Evolutionary conservation across 2,113 vertebrate genomes (phyloP).

Genomic region (Tretioscincus oriximinensis): DNA sequence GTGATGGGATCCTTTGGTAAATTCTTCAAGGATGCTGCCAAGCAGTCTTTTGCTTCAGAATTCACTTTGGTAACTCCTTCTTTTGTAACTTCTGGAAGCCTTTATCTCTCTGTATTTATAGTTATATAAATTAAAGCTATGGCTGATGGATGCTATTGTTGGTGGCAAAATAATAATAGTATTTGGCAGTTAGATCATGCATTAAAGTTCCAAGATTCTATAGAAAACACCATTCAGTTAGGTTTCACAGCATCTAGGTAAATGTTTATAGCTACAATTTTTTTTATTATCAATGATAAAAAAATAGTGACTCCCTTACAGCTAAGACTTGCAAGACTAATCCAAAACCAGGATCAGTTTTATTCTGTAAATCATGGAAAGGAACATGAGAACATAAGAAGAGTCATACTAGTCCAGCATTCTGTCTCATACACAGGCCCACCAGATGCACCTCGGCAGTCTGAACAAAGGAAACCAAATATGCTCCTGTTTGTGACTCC

Average conservation of each 20-base stretch:
- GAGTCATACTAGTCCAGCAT: too few species aligned
- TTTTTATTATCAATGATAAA: not conserved
- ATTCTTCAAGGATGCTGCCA: conserved; percentile 14
- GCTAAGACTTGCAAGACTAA: not conserved
- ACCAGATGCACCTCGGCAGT: too few species aligned
- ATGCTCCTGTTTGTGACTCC: too few species aligned
- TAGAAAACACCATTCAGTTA: conserved; percentile 33
- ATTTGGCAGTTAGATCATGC: conserved; percentile 21
- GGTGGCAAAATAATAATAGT: conserved; percentile 37
- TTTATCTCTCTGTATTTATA: conserved; percentile 58
- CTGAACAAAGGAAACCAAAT: too few species aligned
- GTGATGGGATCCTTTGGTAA: conserved; percentile 28
- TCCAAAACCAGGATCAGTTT: not conserved
- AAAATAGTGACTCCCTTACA: conserved; percentile 3
- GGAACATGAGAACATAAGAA: too few species aligned
- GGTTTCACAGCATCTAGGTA: conserved; percentile 38
- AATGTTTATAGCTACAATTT: conserved; percentile 31
- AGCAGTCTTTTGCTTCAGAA: conserved; percentile 18
- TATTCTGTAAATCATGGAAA: too few species aligned
- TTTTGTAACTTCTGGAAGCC: conserved; percentile 58
- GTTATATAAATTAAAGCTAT: conserved; percentile 14
- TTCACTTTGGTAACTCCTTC: conserved; percentile 35
- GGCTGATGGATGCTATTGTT: conserved; percentile 32
- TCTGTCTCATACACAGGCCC: too few species aligned
- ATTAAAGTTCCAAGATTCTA: conserved; percentile 23